phyloP scores from a whole-genome alignment of 2,113 vertebrate species.

The Cynoglossus semilaevis region DNA sequence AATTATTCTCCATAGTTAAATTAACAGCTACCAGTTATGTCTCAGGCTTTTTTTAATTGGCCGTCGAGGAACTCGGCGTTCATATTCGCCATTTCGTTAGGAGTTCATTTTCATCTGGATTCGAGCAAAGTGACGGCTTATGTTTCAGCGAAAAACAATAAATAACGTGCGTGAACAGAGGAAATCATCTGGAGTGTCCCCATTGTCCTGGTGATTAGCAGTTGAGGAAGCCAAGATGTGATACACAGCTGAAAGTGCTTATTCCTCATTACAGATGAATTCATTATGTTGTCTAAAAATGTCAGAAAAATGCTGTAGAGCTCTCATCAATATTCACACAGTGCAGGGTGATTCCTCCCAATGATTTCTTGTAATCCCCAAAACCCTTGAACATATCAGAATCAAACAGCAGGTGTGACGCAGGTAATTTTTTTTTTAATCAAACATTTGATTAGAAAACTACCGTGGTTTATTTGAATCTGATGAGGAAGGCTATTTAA shows the following conservation, averaged over 20 bases:
- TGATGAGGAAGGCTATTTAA: neutral
- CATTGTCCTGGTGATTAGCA: neutral
- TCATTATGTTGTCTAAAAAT: neutral
- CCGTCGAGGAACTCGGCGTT: too few species aligned
- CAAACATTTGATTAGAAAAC: neutral
- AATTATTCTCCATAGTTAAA: constrained; percentile 49
- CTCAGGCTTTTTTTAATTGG: too few species aligned
- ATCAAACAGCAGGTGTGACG: neutral
- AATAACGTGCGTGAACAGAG: neutral
- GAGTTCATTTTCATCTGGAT: constrained; percentile 40
- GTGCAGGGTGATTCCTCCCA: too few species aligned
- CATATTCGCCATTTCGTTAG: neutral
- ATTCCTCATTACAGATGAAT: neutral
- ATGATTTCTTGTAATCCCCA: too few species aligned
- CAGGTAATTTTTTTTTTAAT: neutral
- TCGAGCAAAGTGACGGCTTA: constrained; percentile 11
- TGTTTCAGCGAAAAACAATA: neutral
- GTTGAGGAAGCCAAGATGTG: neutral
- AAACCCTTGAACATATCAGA: too few species aligned
- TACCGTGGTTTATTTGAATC: neutral
- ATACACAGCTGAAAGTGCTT: neutral
- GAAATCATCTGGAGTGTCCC: neutral
- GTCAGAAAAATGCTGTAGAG: neutral
- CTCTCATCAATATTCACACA: too few species aligned
- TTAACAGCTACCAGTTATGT: constrained; percentile 52